Base-by-base conservation (phyloP, 2,888 invertebrate genomes). In the Apantesis nais region DNA sequence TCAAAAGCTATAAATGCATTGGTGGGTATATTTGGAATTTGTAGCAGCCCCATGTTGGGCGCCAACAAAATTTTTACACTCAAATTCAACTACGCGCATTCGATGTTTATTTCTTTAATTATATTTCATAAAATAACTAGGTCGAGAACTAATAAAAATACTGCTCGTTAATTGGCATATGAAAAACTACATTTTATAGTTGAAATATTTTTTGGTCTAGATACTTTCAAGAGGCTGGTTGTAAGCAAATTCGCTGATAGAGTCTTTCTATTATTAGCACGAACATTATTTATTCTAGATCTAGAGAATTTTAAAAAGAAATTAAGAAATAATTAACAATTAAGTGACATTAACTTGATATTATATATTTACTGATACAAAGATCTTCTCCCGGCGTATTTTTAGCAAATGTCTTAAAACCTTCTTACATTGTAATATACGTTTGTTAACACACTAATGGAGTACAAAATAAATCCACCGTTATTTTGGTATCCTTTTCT, bases 1-100 rank as follows among this genome's bases (percentile, higher is more conserved):
- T 78, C 83, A 78, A 81, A 58, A 82, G 87, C 83, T 77, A 85
- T 90, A 89, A 89, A 90, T 78, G 84, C 88, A 82, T 79, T 86
- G 88, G 88, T 81, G 80, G 78, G 74, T 81, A 84, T 87, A 89
- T 89, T 89, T 88, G 85, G 85, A 83, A 86, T 86, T 85, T 85
- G 75, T 78, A 76, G 76, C 76, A 71, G 85, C 71, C 80, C 85
- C 85, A 78, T 76, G 84, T 78, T 83, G 86, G 86, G 86, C 85
- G 91, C 90, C 90, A 90, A 84, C 81, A 85, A 89, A 90, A 82
- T 88, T 88, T 77, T 25, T n/a, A 39, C 41, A 52, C 69, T 39
- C 39, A 68, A 58, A 63, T 48, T 52, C 41, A 58, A 70, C 66
- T 62, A 62, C 62, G 39, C 62, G 31, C 52, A 63, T 62, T 55